Evolutionary conservation across 2,888 invertebrate genomes (phyloP).

Genomic region (Eugnorisma glareosa): DNA sequence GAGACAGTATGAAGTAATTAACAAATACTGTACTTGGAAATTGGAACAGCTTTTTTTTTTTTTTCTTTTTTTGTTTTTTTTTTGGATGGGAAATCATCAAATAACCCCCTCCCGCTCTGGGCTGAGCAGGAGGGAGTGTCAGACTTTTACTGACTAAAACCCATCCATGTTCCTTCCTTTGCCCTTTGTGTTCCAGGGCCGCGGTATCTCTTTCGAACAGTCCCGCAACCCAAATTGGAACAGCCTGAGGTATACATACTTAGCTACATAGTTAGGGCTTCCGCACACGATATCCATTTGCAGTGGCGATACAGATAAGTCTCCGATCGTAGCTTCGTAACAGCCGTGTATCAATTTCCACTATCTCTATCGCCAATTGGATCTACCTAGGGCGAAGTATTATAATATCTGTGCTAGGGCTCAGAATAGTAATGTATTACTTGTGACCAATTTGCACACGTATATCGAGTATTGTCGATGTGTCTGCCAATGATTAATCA

Average conservation of each 20-base stretch:
- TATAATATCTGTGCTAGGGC: no score
- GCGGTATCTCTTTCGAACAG: no score
- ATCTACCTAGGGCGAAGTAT: not conserved
- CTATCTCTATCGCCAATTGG: not conserved
- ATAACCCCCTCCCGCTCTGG: no score
- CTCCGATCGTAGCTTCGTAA: not conserved
- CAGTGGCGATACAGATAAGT: not conserved
- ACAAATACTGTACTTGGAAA: slow-evolving; percentile 26
- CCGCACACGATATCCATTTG: slow-evolving; percentile 20
- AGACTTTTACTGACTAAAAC: no score
- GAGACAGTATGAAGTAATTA: slow-evolving; percentile 13
- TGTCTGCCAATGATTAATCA: not conserved
- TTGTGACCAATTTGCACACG: not conserved
- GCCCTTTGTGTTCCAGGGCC: no score
- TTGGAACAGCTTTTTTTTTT: slow-evolving; percentile 11
- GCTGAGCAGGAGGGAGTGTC: no score
- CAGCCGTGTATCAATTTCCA: slow-evolving; percentile 6
- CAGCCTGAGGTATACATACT: slow-evolving; percentile 6
- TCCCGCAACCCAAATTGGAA: no score
- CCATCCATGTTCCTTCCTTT: no score
- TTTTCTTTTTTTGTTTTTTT: no score
- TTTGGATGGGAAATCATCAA: no score
- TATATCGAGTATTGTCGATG: not conserved
- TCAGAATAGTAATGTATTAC: slow-evolving; percentile 11
- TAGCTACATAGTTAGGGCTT: slow-evolving; percentile 7